phyloP scores from a whole-genome alignment of 2,888 invertebrate genomes.

The Polietes domitor region DNA sequence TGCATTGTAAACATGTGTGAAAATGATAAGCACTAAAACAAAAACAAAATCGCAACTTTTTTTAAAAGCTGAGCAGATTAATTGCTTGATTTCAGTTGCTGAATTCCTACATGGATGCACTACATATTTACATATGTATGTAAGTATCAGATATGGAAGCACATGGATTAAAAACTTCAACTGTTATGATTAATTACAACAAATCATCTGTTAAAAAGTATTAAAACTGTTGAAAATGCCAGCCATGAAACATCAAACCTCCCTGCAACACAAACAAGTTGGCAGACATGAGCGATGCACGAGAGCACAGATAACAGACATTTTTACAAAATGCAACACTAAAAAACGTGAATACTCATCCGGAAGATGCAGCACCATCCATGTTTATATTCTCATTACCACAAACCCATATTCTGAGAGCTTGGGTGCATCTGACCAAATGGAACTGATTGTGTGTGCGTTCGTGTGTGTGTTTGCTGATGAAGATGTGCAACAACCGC shows the following conservation, averaged over 20 bases:
- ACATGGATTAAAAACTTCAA: slow-evolving; percentile 24
- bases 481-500: slow-evolving; percentile 59
- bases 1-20: too few relatives aligned
- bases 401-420: slow-evolving; percentile 40
- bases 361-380: slow-evolving; percentile 1
- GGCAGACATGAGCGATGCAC: slow-evolving; percentile 64
- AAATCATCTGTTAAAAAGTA: slow-evolving; percentile 59
- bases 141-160: not conserved
- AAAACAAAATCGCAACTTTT: not conserved
- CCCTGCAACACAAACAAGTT: slow-evolving; percentile 36
- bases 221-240: slow-evolving; percentile 41
- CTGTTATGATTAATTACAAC: slow-evolving; percentile 39
- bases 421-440: not conserved
- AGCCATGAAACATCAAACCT: not conserved
- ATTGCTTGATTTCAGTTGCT: not conserved
- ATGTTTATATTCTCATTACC: slow-evolving; percentile 44
- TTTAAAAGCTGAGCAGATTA: not conserved
- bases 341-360: not conserved
- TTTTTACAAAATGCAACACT: slow-evolving; percentile 22
- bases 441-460: not conserved
- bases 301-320: slow-evolving; percentile 33
- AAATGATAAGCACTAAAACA: too few relatives aligned
- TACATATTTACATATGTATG: not conserved
- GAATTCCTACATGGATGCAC: not conserved
- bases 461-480: slow-evolving; percentile 42